Percentiles rank a stretch among this genome's conserved stretches.
phyloP scores from a whole-genome alignment of 2,113 vertebrate genomes.

The Pedionomus torquatus region DNA sequence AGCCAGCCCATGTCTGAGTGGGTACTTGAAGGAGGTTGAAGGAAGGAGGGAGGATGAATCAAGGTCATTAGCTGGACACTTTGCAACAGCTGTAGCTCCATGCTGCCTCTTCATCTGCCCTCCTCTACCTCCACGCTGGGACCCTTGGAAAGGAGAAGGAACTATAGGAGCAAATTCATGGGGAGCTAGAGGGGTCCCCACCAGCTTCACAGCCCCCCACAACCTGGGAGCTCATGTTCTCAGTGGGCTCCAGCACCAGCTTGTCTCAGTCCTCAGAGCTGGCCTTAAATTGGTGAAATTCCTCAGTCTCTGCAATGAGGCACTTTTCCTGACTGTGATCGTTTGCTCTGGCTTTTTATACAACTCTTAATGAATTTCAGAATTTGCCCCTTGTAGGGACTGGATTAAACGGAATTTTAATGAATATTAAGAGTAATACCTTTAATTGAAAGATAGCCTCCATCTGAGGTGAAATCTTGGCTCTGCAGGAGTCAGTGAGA shows the following conservation, averaged over 20 bases:
- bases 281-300: neutral
- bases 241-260: neutral
- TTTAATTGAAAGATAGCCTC: slow-evolving; percentile 36
- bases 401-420: slow-evolving; percentile 38
- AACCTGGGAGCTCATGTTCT: neutral
- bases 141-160: neutral
- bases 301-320: neutral
- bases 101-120: neutral
- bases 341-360: neutral
- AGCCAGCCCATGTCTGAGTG: rapidly evolving
- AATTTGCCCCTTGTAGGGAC: neutral
- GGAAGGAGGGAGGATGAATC: neutral
- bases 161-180: neutral
- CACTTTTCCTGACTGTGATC: neutral
- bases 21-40: neutral
- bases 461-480: neutral
- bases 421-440: slow-evolving; percentile 14
- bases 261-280: neutral
- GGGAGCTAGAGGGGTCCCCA: neutral
- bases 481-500: neutral
- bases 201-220: neutral
- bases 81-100: neutral
- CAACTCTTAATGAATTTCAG: slow-evolving; percentile 5
- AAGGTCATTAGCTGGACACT: neutral
- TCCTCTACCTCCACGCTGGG: neutral